Evolutionary conservation across 23 tunicate genomes (phyloP).

Genomic region (Pegea sp.): DNA sequence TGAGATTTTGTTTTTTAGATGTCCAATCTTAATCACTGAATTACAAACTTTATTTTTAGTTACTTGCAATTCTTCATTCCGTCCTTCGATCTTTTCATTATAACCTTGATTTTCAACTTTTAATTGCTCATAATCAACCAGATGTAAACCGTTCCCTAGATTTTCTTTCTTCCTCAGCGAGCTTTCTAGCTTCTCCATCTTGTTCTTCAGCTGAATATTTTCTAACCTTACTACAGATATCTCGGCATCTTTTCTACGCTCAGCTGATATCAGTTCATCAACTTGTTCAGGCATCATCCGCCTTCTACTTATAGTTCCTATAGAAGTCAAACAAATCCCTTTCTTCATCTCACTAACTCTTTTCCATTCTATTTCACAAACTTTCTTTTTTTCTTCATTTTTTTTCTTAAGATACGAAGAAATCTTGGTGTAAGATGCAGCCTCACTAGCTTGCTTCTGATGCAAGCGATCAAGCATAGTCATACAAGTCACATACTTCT

Average conservation of each 20-base stretch:
- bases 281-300: no score
- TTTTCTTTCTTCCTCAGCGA: neutral
- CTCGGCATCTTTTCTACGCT: constrained; percentile 84
- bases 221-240: constrained; percentile 87
- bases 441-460: constrained; percentile 46
- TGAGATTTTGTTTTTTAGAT: neutral
- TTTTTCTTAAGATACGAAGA: no score
- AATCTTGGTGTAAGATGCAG: constrained; percentile 53
- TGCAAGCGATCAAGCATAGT: constrained; percentile 73
- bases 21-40: neutral
- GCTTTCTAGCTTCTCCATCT: neutral
- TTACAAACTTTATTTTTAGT: neutral
- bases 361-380: no score
- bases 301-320: no score
- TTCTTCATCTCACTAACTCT: constrained; percentile 33
- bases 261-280: no score
- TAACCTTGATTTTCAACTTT: constrained; percentile 97
- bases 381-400: no score
- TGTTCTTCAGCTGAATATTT: constrained; percentile 60
- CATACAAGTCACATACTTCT: constrained; percentile 79
- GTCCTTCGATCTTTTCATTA: constrained; percentile 91
- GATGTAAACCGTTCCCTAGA: constrained; percentile 70
- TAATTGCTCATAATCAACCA: constrained; percentile 94
- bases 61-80: constrained; percentile 21
- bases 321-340: no score